Evolutionary conservation across 2,113 vertebrate species (phyloP), one percentile per base, ranked within the genome.

Genomic region (Machaerirhynchus nigripectus): DNA sequence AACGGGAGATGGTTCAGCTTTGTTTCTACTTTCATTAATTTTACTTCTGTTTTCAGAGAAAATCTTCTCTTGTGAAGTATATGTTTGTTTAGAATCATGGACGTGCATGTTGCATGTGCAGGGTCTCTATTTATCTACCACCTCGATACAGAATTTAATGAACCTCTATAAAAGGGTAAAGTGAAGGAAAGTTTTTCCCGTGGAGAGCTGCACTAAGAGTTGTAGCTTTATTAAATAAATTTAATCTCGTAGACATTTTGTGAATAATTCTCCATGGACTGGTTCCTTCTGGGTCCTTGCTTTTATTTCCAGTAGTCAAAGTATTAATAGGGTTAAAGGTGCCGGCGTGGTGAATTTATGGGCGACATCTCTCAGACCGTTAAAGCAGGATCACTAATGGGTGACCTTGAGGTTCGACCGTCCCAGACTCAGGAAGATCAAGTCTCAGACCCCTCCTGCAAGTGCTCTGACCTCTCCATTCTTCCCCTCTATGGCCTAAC

Each of bases 291-390:
- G 98, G 98, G 97, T 97, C 97, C 73, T 92, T 90, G 98, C 98
- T 98, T 98, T 98, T 98, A 98, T 98, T 98, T 97, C 97, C 96
- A 96, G 98, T 98, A 98, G 97, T 96, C 79, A 50, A 97, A 97
- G 98, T 98, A 98, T 98, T 99, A 99, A 99, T 97, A 99, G 98
- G 99, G 99, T 99, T 99, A 99, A 99, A 99, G 99, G 99, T 99
- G 98, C 98, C 76, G 97, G 97, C 89, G 97, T 88, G 97, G 98
- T 98, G 98, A 98, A 99, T 99, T 99, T 99, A 99, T 99, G 98
- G 98, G 98, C 73, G 98, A 89, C 98, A 98, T 98, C 98, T 98
- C 97, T 89, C 95, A 95, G 98, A 97, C 98, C 93, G 97, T 98
- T 98, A 97, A 98, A 97, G 97, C 97, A 97, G 96, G 99, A 99